Evolutionary conservation across 2,888 invertebrate genomes (phyloP), one percentile per base, ranked within the genome.

Genomic region (Acanthosepion lycidas): DNA sequence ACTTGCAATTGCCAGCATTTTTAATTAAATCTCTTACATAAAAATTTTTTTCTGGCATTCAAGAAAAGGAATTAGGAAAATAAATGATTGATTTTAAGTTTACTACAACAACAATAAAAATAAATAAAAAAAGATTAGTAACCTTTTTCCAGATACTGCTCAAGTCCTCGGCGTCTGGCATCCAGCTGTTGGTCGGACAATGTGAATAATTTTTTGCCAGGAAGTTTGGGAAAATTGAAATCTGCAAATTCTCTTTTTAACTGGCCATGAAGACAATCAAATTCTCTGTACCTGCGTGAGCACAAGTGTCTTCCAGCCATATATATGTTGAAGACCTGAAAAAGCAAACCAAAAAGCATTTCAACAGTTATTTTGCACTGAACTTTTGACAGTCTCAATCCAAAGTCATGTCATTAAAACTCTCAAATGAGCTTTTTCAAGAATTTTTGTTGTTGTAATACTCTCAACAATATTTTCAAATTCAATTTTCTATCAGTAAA

Each of bases 281-380:
- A 99, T 98, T 99, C 99, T 95, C 99, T 98, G 97, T 99, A 99
- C 91, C 99, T 98, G 94, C 99, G 98, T 94, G 99, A 99, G 98
- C 99, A 99, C 94, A 99, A 98, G 97, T 99, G 99, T 78, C 99
- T 98, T 0, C 99, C 99, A 15, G 99, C 99, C 99, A 99, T 99
- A 97, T 99, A 99, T 95, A 99, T 99, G 97, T 99, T 99, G 98
- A 99, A 99, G 9, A 98, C 98, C 97, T 97, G 95, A n/a, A 96
- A 95, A 55, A 92, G 91, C 91, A 91, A 49, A 6, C 49, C 42
- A 42, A 42, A 91, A 78, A 78, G 18, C 9, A n/a, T 15, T 78
- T 78, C 15, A 53, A 49, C 23, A 55, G n/a, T 15, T 93, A 23
- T 92, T 3, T 51, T 26, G 78, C 94, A n/a, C 28, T 23, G 59